Percentiles rank a stretch among this genome's conserved stretches.
These are phyloP conservation scores for Corythornis vintsioides DNA, from an alignment of 2,113 vertebrate species.

Conservation along the genomic window DNA sequence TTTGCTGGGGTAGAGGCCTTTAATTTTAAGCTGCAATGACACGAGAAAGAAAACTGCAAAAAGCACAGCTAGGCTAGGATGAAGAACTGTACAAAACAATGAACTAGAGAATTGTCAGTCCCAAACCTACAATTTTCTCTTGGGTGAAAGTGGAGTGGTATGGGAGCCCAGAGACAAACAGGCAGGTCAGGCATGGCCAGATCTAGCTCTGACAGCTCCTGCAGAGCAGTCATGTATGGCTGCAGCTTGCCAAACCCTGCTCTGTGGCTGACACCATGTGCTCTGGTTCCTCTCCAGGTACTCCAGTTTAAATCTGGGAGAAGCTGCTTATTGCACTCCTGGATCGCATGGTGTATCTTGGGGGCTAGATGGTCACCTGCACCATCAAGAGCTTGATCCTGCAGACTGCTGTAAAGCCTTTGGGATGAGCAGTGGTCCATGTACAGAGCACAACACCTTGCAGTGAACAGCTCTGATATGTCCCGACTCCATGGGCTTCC, in stretches of 20 bases:
- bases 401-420: background rate
- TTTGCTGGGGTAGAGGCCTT: background rate
- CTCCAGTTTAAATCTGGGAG: background rate
- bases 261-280: background rate
- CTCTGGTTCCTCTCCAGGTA: background rate
- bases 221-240: background rate
- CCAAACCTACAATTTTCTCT: background rate
- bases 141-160: background rate
- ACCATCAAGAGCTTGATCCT: background rate
- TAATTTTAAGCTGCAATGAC: background rate
- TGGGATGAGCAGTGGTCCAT: background rate
- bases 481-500: background rate
- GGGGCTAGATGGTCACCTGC: background rate
- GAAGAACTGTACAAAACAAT: background rate
- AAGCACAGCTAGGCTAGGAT: background rate
- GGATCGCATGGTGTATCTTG: background rate
- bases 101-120: background rate
- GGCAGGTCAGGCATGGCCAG: background rate
- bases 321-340: background rate
- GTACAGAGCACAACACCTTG: background rate
- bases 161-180: background rate
- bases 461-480: fast-evolving
- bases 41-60: background rate
- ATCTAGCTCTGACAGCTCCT: background rate
- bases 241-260: background rate